phyloP scores from a whole-genome alignment of 2,113 vertebrate genomes.

The Herpetotheres cachinnans region DNA sequence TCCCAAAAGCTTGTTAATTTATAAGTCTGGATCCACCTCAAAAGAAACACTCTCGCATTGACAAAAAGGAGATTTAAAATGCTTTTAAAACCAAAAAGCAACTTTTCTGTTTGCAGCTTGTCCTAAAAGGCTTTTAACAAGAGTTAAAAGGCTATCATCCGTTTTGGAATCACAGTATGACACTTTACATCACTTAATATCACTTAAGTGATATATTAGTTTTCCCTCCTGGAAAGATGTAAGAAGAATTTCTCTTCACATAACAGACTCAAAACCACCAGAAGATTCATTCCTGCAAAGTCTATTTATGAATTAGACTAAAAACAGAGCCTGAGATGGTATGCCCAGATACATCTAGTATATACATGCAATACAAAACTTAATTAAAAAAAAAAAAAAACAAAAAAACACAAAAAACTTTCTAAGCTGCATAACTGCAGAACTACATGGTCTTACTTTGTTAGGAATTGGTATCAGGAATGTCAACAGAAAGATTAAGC shows the following conservation, averaged over 20 bases:
- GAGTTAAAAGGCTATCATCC: background rate
- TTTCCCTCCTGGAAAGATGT: background rate
- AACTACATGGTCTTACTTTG: background rate
- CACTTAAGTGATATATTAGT: background rate
- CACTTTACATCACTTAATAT: background rate
- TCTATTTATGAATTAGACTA: background rate
- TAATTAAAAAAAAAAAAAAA: background rate
- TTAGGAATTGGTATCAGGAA: background rate
- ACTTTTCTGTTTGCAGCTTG: background rate
- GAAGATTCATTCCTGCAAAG: background rate
- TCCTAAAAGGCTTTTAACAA: background rate
- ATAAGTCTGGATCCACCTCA: background rate
- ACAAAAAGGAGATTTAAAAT: background rate
- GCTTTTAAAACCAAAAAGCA: background rate
- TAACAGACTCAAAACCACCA: background rate
- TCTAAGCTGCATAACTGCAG: background rate
- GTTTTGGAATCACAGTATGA: background rate
- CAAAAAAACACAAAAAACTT: rapidly evolving
- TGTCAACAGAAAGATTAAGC: background rate
- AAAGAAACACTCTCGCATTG: background rate
- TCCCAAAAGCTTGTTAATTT: background rate
- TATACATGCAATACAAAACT: background rate
- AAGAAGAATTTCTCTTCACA: too few relatives aligned
- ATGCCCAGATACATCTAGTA: background rate
- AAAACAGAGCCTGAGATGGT: background rate